These are phyloP conservation scores for Tauraco erythrolophus DNA, from an alignment of 2,113 vertebrate genomes.

Conservation along the genomic window DNA sequence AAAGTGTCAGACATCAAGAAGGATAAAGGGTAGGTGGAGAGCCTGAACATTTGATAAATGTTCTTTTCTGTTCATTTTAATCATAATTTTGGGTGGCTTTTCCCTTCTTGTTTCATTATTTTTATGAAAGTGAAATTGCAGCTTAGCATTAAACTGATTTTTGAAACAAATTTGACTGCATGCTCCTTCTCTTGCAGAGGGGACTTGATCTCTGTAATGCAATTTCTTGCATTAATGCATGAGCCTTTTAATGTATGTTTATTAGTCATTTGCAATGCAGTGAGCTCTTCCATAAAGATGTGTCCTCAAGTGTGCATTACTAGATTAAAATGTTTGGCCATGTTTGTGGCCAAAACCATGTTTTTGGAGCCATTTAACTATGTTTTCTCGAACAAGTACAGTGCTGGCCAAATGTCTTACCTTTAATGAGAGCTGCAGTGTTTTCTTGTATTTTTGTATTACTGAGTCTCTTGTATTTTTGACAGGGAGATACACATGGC, in stretches of 20 bases:
- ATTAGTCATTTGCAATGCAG: not conserved
- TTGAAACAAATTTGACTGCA: not conserved
- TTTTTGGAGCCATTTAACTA: not conserved
- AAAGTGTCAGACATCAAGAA: not conserved
- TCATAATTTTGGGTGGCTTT: not conserved
- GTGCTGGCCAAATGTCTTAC: not conserved
- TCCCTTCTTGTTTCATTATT: not conserved
- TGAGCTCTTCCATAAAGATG: not conserved
- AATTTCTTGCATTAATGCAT: not conserved
- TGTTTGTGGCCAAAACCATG: not conserved
- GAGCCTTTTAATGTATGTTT: not conserved
- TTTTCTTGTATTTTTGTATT: not conserved
- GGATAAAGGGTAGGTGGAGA: slow-evolving; percentile 8
- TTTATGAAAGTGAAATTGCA: slow-evolving; percentile 23
- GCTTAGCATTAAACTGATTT: slow-evolving; percentile 8
- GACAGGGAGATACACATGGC: not conserved
- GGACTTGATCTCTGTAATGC: not conserved
- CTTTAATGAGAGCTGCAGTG: not conserved
- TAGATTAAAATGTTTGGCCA: not conserved
- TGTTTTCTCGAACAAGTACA: not conserved
- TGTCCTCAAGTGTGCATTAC: not conserved
- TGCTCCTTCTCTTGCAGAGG: not conserved
- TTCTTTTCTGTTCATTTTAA: slow-evolving; percentile 19
- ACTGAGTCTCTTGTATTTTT: not conserved
- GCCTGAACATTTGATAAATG: slow-evolving; percentile 8